These are phyloP conservation scores for Allobates femoralis DNA, from an alignment of 2,797 vertebrate species.

Conservation along the genomic window DNA sequence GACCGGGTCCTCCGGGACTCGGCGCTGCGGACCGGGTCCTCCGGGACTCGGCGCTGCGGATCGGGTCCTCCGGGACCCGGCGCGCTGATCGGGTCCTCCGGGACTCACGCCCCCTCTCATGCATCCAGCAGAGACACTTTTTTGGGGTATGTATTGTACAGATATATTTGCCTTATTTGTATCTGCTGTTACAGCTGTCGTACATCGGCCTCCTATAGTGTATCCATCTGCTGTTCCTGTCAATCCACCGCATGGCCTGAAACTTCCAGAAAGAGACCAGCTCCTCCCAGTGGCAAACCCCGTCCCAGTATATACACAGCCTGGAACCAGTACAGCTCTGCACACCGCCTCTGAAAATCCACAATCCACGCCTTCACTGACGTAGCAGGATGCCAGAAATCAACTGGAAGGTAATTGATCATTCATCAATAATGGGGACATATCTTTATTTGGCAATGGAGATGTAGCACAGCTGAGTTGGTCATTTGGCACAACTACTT, in stretches of 20 bases:
- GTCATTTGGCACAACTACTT: not conserved
- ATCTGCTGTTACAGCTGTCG: not conserved
- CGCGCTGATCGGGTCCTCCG: too few relatives aligned
- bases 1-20: too few relatives aligned
- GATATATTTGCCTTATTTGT: not conserved
- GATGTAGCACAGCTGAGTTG: not conserved
- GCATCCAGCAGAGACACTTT: not conserved
- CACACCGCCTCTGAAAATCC: not conserved
- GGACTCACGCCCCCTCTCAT: not conserved
- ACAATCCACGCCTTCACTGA: not conserved
- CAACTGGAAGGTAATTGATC: constrained; percentile 48
- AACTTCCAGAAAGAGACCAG: not conserved
- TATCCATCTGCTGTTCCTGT: not conserved
- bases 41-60: too few relatives aligned
- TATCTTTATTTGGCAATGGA: too few relatives aligned
- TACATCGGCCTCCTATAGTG: not conserved
- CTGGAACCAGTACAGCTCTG: not conserved
- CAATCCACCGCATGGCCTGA: constrained; percentile 4
- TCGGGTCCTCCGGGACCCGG: too few relatives aligned
- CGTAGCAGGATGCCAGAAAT: constrained; percentile 22
- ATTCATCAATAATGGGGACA: not conserved
- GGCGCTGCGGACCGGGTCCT: too few relatives aligned
- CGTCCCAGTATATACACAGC: constrained; percentile 2
- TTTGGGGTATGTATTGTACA: not conserved
- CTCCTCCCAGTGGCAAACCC: constrained; percentile 23